Evolutionary conservation across 2,888 invertebrate genomes (phyloP).

Genomic region (Tachina grossa): DNA sequence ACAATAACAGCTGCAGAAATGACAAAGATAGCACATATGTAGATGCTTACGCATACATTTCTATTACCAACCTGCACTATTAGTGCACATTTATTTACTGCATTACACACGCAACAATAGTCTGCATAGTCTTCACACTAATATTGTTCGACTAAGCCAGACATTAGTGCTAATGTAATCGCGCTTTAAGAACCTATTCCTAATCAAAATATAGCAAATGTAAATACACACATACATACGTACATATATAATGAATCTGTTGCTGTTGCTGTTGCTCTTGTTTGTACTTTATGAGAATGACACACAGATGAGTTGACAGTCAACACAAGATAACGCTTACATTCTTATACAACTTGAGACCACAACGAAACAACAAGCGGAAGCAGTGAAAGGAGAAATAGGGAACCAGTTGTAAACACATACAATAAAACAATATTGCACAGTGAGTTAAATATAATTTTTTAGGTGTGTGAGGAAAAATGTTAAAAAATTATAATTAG

Average conservation of each 20-base stretch:
- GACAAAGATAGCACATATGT: background rate
- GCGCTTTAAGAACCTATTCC: conserved; percentile 66
- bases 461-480: background rate
- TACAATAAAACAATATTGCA: background rate
- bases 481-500: background rate
- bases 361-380: conserved; percentile 33
- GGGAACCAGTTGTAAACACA: conserved; percentile 7
- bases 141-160: conserved; percentile 52
- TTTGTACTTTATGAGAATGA: conserved; percentile 1
- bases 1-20: conserved; percentile 49
- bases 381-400: conserved; percentile 31
- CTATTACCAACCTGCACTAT: conserved; percentile 8
- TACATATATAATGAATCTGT: conserved; percentile 55
- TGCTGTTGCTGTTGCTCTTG: conserved; percentile 7
- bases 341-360: background rate
- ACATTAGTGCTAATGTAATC: conserved; percentile 70
- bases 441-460: background rate
- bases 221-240: too few relatives aligned
- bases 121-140: conserved; percentile 30
- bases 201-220: conserved; percentile 54
- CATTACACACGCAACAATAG: conserved; percentile 26
- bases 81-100: conserved; percentile 11
- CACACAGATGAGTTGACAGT: background rate
- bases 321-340: conserved; percentile 26
- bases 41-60: background rate